Conservation (phyloP, 1,140 invertebrate genomes). For the Orchesella cincta region DNA sequence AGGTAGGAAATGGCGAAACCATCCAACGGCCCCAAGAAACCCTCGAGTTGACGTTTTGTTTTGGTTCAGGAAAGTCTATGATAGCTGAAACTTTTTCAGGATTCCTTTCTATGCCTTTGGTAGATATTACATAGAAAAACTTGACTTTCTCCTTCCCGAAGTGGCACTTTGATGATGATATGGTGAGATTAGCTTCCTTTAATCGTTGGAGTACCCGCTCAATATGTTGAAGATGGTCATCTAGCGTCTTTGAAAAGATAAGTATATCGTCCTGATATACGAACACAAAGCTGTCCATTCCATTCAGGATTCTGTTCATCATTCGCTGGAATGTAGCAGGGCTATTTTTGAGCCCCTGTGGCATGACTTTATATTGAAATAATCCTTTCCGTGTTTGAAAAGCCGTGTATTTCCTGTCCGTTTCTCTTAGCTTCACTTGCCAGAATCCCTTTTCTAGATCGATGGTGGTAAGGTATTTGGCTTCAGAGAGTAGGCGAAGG, state of each 20-base stretch:
- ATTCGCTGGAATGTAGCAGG: neutral
- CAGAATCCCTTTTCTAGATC: too few relatives aligned
- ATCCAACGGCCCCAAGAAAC: slow-evolving; percentile 53
- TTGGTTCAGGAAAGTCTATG: slow-evolving; percentile 51
- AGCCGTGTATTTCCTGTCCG: neutral
- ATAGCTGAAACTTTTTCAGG: slow-evolving; percentile 54
- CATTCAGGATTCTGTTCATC: neutral
- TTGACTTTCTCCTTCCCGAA: slow-evolving; percentile 50
- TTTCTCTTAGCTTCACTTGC: too few relatives aligned
- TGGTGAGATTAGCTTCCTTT: slow-evolving; percentile 37
- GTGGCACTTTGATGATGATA: slow-evolving; percentile 51
- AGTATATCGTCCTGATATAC: slow-evolving; percentile 63
- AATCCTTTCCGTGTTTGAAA: neutral
- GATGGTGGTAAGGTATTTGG: slow-evolving; percentile 17
- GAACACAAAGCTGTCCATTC: neutral
- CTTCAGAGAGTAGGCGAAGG: slow-evolving; percentile 14
- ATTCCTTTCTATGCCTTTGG: slow-evolving; percentile 52
- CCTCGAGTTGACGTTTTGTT: slow-evolving; percentile 48
- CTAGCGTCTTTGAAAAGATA: slow-evolving; percentile 53
- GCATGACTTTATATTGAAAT: slow-evolving; percentile 2
- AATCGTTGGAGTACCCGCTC: slow-evolving; percentile 31
- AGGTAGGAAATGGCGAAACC: slow-evolving; percentile 54
- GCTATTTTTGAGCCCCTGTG: neutral
- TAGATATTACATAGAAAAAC: slow-evolving; percentile 52
- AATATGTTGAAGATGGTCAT: slow-evolving; percentile 52